phyloP scores from a whole-genome alignment of 2,888 invertebrate genomes.

The Amiota mariae region DNA sequence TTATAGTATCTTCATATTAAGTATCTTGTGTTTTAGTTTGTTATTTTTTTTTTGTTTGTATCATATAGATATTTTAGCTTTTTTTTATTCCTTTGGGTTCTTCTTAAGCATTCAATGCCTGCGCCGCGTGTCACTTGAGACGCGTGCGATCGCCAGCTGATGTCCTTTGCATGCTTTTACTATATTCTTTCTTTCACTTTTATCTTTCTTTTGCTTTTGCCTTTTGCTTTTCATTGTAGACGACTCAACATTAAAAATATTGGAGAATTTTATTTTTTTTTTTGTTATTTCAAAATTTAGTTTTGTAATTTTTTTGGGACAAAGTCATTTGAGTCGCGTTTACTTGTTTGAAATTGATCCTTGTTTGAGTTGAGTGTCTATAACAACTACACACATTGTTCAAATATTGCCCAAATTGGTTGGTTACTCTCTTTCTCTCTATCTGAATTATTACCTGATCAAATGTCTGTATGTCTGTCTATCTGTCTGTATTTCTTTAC shows the following conservation, averaged over 20 bases:
- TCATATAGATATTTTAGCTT: not conserved
- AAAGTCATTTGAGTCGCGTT: constrained; percentile 33
- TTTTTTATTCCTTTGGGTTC: not conserved
- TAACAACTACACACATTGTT: not conserved
- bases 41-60: not conserved
- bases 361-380: constrained; percentile 1
- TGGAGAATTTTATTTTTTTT: not conserved
- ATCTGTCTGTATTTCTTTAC: constrained; percentile 20
- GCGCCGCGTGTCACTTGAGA: constrained; percentile 69
- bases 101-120: constrained; percentile 39
- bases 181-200: too few species aligned
- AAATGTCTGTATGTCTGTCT: too few species aligned
- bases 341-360: constrained; percentile 61
- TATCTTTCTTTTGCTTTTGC: not conserved
- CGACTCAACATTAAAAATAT: not conserved
- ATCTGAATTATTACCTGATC: too few species aligned
- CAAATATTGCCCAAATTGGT: too few species aligned
- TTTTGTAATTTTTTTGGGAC: constrained; percentile 31
- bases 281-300: not conserved
- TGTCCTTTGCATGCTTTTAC: constrained; percentile 21
- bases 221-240: constrained; percentile 6
- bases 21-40: not conserved
- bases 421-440: too few species aligned
- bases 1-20: too few species aligned
- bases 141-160: constrained; percentile 70